These are phyloP conservation scores for Steatornis caripensis DNA, from an alignment of 2,113 vertebrate genomes.

Conservation along the genomic window DNA sequence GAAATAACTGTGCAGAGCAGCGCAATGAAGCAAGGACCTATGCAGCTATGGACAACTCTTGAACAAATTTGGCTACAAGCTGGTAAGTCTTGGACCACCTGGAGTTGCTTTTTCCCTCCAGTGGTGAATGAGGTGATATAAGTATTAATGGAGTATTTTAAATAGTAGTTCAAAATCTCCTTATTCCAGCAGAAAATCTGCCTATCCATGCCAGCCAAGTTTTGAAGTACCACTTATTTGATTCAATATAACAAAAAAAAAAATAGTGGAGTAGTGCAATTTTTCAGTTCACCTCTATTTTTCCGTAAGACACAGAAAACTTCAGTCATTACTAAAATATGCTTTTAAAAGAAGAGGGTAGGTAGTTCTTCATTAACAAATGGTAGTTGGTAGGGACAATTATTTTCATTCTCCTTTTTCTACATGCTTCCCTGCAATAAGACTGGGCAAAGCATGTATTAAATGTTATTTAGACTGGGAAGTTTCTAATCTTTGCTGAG, in stretches of 20 bases:
- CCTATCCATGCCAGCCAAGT: not conserved
- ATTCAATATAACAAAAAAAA: not conserved
- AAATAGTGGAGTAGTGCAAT: not conserved
- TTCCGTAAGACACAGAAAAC: not conserved
- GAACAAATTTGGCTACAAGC: slow-evolving; percentile 97
- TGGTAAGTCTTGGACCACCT: slow-evolving; percentile 73
- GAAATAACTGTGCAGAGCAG: slow-evolving; percentile 86
- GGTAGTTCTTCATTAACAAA: not conserved
- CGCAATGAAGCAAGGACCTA: slow-evolving; percentile 84
- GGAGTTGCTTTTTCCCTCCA: not conserved
- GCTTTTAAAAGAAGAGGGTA: not conserved
- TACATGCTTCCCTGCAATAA: not conserved
- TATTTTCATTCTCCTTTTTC: not conserved
- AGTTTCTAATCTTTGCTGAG: not conserved
- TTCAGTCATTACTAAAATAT: not conserved
- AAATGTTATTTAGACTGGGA: not conserved
- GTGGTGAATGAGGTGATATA: not conserved
- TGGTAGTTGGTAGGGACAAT: not conserved
- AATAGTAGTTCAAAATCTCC: not conserved
- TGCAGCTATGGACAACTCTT: slow-evolving; percentile 89
- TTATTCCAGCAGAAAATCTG: not conserved
- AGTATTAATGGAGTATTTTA: not conserved
- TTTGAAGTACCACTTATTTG: not conserved
- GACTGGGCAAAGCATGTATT: not conserved
- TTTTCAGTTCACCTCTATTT: not conserved